Evolutionary conservation across 2,888 invertebrate species (phyloP).

Genomic region (Neoscelio sp.): DNA sequence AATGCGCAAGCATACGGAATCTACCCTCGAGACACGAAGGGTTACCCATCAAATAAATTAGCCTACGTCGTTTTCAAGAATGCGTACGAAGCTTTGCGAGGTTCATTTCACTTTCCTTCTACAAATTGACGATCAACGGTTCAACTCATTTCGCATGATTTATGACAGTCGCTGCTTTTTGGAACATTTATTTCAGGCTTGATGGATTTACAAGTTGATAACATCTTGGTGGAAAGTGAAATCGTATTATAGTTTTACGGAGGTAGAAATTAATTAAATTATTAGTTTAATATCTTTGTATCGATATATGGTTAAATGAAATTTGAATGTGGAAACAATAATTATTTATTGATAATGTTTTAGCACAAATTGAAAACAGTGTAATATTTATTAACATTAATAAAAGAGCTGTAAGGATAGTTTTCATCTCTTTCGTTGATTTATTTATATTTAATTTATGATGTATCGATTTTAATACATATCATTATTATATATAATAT

Average conservation of each 20-base stretch:
- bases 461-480: too few relatives aligned
- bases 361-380: slow-evolving; percentile 5
- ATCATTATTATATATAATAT: too few relatives aligned
- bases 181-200: slow-evolving; percentile 48
- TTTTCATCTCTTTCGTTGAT: not conserved
- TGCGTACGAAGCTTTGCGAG: slow-evolving; percentile 35
- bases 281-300: too few relatives aligned
- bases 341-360: slow-evolving; percentile 27
- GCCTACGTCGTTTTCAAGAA: slow-evolving; percentile 63
- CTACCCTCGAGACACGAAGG: slow-evolving; percentile 59
- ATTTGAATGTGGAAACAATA: slow-evolving; percentile 34
- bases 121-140: slow-evolving; percentile 62
- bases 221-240: slow-evolving; percentile 50
- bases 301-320: slow-evolving; percentile 14
- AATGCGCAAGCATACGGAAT: slow-evolving; percentile 43
- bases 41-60: slow-evolving; percentile 66
- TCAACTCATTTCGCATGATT: slow-evolving; percentile 58
- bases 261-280: slow-evolving; percentile 40
- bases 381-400: slow-evolving; percentile 16
- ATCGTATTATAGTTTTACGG: slow-evolving; percentile 54
- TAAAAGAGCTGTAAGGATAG: too few relatives aligned
- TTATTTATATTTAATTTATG: too few relatives aligned
- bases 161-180: slow-evolving; percentile 46
- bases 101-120: slow-evolving; percentile 44
- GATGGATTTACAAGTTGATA: slow-evolving; percentile 55